A percentile compares a stretch with the other conserved stretches of the same genome.
phyloP scores from a whole-genome alignment of 2,113 vertebrate species.

The Clarias batrachus region DNA sequence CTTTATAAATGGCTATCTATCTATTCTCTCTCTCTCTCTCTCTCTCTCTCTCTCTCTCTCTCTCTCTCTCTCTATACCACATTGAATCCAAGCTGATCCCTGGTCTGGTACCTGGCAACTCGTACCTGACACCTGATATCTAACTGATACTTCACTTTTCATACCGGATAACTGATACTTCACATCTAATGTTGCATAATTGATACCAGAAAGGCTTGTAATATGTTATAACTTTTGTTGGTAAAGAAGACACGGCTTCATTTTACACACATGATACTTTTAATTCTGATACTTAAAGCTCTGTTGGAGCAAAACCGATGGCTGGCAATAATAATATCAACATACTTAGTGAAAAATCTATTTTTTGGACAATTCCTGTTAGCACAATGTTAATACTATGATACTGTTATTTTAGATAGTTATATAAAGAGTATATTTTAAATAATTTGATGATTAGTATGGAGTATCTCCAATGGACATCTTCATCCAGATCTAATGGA shows the following conservation, averaged over 20 bases:
- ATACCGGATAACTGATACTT: background rate
- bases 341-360: background rate
- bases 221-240: background rate
- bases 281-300: background rate
- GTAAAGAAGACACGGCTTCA: background rate
- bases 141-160: background rate
- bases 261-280: background rate
- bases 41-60: too few species aligned
- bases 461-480: background rate
- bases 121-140: background rate
- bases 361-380: background rate
- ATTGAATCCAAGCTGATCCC: too few species aligned
- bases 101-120: background rate
- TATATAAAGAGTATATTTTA: too few species aligned
- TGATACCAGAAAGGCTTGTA: background rate
- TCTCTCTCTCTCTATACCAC: too few species aligned
- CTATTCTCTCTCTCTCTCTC: too few species aligned
- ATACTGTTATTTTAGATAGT: background rate
- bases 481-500: background rate
- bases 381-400: background rate
- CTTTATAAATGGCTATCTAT: too few species aligned
- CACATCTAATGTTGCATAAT: too few species aligned
- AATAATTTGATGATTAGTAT: too few species aligned
- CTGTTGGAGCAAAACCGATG: background rate
- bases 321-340: background rate